phyloP scores from a whole-genome alignment of 2,888 invertebrate genomes.

The Miltochrista miniata region DNA sequence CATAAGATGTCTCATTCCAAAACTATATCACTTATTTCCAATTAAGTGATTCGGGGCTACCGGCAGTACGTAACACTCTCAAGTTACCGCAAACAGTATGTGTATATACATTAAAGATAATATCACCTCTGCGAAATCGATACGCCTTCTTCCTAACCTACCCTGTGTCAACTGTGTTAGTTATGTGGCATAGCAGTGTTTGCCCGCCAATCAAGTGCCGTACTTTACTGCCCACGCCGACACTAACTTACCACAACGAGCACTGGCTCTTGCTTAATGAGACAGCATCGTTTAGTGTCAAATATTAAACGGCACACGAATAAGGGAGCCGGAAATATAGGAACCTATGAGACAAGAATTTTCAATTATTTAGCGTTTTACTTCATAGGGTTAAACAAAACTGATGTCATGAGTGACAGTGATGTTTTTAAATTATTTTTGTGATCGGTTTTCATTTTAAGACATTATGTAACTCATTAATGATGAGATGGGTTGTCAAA shows the following conservation, averaged over 20 bases:
- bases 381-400: too few relatives aligned
- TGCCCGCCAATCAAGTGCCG: conserved; percentile 71
- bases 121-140: conserved; percentile 45
- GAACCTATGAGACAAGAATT: neutral
- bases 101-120: conserved; percentile 45
- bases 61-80: conserved; percentile 19
- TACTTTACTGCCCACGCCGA: conserved; percentile 68
- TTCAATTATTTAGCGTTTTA: too few relatives aligned
- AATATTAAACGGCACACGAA: conserved; percentile 55
- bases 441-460: too few relatives aligned
- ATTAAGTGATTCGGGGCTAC: conserved; percentile 51
- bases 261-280: conserved; percentile 72
- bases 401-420: too few relatives aligned
- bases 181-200: conserved; percentile 49
- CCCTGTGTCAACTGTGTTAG: conserved; percentile 34
- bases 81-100: conserved; percentile 25
- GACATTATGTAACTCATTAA: too few relatives aligned
- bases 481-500: too few relatives aligned
- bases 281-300: conserved; percentile 71
- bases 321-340: conserved; percentile 13
- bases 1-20: conserved; percentile 25
- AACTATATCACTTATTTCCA: conserved; percentile 31
- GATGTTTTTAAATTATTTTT: too few relatives aligned
- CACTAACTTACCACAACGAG: conserved; percentile 75
- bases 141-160: conserved; percentile 39